phyloP scores from a whole-genome alignment of 2,888 invertebrate species.

The Odontomyia ornata region DNA sequence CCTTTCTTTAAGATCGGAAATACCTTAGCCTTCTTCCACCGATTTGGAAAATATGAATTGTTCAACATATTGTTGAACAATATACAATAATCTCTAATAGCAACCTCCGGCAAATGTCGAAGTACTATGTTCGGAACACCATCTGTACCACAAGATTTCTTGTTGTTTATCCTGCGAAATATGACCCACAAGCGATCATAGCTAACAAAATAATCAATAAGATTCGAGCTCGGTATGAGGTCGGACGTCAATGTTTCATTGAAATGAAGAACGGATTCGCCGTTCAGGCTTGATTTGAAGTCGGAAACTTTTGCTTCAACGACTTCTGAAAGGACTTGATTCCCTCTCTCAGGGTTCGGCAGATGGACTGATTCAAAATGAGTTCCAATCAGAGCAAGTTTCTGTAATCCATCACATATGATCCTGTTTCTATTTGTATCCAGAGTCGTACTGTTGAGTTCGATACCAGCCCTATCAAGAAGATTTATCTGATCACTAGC shows the following conservation, averaged over 20 bases:
- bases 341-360: too few species aligned
- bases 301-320: too few species aligned
- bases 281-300: too few species aligned
- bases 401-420: too few species aligned
- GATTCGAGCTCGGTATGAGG: not conserved
- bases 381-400: too few species aligned
- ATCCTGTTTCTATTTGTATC: too few species aligned
- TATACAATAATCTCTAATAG: not conserved
- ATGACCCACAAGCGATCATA: not conserved
- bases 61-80: not conserved
- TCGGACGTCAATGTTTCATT: not conserved
- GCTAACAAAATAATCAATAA: not conserved
- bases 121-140: not conserved
- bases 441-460: too few species aligned
- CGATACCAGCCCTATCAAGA: too few species aligned
- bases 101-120: not conserved
- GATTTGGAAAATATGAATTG: not conserved
- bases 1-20: not conserved
- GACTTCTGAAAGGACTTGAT: too few species aligned
- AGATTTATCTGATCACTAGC: too few species aligned
- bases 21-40: not conserved
- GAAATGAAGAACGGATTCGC: not conserved
- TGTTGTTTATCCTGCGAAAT: slow-evolving; percentile 17
- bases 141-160: not conserved
- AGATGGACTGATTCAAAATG: too few species aligned